Evolutionary conservation across 2,888 invertebrate species (phyloP), one percentile per base, ranked within the genome.

Genomic region (Aphidoletes aphidimyza): DNA sequence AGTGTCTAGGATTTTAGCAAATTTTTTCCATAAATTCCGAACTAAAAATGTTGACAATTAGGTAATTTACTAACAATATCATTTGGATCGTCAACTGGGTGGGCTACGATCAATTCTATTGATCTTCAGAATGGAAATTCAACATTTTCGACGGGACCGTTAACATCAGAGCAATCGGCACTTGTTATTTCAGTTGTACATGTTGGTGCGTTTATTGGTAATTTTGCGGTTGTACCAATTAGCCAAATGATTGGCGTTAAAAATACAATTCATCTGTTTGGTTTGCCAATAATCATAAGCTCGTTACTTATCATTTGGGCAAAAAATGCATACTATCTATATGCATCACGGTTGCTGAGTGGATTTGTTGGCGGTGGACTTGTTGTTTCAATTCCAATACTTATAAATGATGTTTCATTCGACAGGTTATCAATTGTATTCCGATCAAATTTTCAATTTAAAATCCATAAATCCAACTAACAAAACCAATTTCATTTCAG

Each of bases 361-460:
- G 89, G 90, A 11, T 34, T 88, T 0, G 87, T 87, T 0, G 89
- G 89, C 0, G 89, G 89, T 0, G 89, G 87, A 0, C 84, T 85
- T 83, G 89, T 89, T 84, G 86, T 87, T 0, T 85, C 89, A 14
- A 87, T 89, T 3, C 89, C 90, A 0, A 87, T 88, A 30, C 89
- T 89, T 59, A 86, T 88, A 5, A 88, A 89, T 0, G 89, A 89
- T 84, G 86, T 89, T 59, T 88, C 89, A 0, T 88, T 89, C 78
- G 88, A 88, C 45, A 87, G 87, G 89, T 89, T 85, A 78, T 34
- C 6, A 34, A 78, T 78, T 36, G 30, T 17, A 59, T 22, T 30
- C 17, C 17, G 17, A 59, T 26, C 14, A 59, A 59, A 26, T 5
- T 8, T 47, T 47, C 47, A 19, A 47, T 8, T 5, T 39, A 5